Base-by-base conservation (phyloP, 2,888 invertebrate genomes). In the Ennomos quercinarius region DNA sequence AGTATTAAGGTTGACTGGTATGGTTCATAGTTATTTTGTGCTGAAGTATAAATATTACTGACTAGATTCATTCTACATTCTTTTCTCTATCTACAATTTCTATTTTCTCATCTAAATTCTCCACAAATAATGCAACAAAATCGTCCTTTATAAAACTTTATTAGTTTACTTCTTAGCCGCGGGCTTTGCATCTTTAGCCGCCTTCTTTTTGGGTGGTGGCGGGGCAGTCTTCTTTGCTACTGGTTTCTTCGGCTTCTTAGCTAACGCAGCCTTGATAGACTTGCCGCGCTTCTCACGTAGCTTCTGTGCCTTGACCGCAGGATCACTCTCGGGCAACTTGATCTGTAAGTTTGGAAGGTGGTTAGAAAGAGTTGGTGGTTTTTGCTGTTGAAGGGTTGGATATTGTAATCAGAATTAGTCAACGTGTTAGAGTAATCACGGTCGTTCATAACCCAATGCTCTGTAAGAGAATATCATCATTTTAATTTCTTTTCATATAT, bases 191-290 rank as follows among this genome's bases (percentile, higher is more conserved):
- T 70, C 72, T 67, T 77, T 79, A 10, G 71, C 73, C 10, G 75
- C 72, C 77, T 80, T 85, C 74, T 87, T 87, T 71, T 89, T 90
- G 46, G 88, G 86, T 0, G 91, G 84, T 0, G 91, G 91, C 0
- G 91, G 89, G 0, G 90, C 73, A 4, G 87, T 92, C 60, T 93
- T 93, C 80, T 93, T 89, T 0, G 78, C 78, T n/a, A 68, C 84
- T 0, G 90, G 85, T 83, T 93, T 91, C 81, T 94, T 94, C 13
- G 93, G 93, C 63, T 94, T 94, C 68, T 90, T 92, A 1, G 93
- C 84, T 37, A 90, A 82, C 0, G 91, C 93, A 37, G 93, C 91
- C 72, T 93, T 87, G 64, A 94, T 91, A 2, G 89, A 83, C 58
- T 88, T 93, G n/a, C 87, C 82, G 51, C 95, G 86, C 61, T 81